phyloP scores from a whole-genome alignment of 2,797 vertebrate genomes.

The Neosilurus mollespiculum region DNA sequence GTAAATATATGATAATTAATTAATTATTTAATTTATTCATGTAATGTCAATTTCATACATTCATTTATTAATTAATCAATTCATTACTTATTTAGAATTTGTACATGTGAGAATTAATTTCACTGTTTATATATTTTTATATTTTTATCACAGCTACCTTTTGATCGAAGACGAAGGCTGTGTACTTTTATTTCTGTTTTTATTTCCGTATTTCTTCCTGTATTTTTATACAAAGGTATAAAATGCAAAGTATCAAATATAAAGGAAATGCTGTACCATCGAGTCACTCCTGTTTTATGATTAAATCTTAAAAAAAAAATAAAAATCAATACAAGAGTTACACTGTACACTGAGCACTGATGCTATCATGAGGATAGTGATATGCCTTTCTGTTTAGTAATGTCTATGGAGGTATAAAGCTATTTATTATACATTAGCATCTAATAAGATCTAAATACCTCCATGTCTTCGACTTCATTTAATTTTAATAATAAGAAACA shows the following conservation, averaged over 20 bases:
- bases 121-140: neutral
- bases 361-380: neutral
- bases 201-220: neutral
- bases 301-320: neutral
- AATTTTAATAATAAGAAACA: too few relatives aligned
- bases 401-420: neutral
- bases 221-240: neutral
- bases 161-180: neutral
- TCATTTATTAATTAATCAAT: too few relatives aligned
- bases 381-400: neutral
- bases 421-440: neutral
- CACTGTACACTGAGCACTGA: neutral
- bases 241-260: neutral
- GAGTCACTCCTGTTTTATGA: neutral
- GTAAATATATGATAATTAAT: too few relatives aligned
- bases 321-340: too few relatives aligned
- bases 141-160: neutral
- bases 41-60: too few relatives aligned
- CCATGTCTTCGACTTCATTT: too few relatives aligned
- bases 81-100: too few relatives aligned
- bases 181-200: neutral
- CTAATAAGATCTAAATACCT: neutral
- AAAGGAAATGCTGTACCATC: neutral
- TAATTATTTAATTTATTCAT: too few relatives aligned
- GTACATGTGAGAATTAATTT: neutral